These are phyloP conservation scores for Nesogale talazaci DNA, from an alignment of 2,113 vertebrate species.

Conservation along the genomic window DNA sequence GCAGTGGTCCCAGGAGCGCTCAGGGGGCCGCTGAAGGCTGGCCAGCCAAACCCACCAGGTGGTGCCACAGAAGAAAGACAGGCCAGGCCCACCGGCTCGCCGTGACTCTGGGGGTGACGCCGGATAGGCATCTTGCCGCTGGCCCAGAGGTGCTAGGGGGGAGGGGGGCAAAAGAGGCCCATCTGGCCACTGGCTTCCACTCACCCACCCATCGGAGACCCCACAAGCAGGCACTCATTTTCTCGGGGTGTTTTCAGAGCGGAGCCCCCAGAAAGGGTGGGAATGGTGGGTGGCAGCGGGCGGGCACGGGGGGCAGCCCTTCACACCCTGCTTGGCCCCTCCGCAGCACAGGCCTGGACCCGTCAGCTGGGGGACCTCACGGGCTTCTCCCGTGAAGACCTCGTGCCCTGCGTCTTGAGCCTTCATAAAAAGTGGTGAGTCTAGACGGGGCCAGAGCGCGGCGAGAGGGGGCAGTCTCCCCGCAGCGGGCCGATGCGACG, in stretches of 20 bases:
- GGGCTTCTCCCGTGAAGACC: constrained; percentile 92
- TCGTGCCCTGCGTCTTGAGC: constrained; percentile 88
- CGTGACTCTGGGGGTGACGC: background rate
- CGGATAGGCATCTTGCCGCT: background rate
- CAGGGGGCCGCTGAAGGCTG: background rate
- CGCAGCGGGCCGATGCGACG: no score
- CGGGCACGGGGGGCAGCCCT: accelerated
- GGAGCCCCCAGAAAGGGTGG: background rate
- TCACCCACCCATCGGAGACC: background rate
- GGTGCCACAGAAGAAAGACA: background rate
- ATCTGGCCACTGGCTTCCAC: background rate
- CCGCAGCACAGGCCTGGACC: constrained; percentile 93
- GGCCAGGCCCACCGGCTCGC: no score
- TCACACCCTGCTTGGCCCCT: background rate
- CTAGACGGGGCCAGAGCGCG: no score
- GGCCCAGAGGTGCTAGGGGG: background rate
- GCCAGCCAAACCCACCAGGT: background rate
- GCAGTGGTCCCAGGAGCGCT: background rate
- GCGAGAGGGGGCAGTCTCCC: no score
- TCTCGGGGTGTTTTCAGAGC: background rate
- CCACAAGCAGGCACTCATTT: background rate
- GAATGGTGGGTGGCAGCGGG: accelerated
- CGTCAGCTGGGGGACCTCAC: constrained; percentile 90
- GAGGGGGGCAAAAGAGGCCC: background rate
- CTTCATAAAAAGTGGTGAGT: constrained; percentile 90